Conservation (phyloP, 2,888 invertebrate species). For the Cyaniris semiargus region DNA sequence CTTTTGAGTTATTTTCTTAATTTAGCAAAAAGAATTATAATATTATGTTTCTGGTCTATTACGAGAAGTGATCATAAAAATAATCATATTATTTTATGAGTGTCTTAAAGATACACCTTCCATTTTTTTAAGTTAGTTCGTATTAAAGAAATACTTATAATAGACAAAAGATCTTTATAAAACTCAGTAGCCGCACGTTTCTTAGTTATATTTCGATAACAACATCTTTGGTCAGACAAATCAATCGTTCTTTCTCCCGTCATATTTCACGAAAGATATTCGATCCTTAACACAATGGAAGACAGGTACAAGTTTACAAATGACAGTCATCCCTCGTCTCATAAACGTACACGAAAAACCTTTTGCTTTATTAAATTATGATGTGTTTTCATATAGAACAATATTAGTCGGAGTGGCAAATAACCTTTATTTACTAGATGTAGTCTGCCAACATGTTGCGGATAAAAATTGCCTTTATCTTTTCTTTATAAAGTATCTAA, state of each 20-base stretch:
- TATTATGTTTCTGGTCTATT: too few relatives aligned
- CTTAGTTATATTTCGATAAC: background rate
- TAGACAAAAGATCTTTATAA: too few relatives aligned
- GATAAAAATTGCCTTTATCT: too few relatives aligned
- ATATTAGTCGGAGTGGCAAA: background rate
- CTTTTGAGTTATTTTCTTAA: too few relatives aligned
- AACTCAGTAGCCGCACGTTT: background rate
- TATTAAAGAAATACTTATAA: too few relatives aligned
- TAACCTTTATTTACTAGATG: background rate
- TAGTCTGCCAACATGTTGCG: too few relatives aligned
- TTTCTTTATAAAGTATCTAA: too few relatives aligned
- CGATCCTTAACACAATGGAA: background rate
- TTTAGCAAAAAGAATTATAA: too few relatives aligned
- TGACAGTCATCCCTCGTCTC: conserved; percentile 3
- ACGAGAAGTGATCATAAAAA: too few relatives aligned
- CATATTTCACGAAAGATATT: background rate
- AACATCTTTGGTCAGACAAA: background rate
- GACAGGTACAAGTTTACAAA: background rate
- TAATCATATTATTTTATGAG: too few relatives aligned
- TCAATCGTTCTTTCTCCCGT: background rate
- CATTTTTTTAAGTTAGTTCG: too few relatives aligned
- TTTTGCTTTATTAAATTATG: conserved; percentile 2
- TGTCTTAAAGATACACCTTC: too few relatives aligned
- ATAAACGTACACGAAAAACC: conserved; percentile 3
- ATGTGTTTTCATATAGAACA: background rate